A percentile compares a stretch with the other conserved stretches of the same genome.
phyloP scores from a whole-genome alignment of 1,140 invertebrate genomes.

The Drosophila triauraria region DNA sequence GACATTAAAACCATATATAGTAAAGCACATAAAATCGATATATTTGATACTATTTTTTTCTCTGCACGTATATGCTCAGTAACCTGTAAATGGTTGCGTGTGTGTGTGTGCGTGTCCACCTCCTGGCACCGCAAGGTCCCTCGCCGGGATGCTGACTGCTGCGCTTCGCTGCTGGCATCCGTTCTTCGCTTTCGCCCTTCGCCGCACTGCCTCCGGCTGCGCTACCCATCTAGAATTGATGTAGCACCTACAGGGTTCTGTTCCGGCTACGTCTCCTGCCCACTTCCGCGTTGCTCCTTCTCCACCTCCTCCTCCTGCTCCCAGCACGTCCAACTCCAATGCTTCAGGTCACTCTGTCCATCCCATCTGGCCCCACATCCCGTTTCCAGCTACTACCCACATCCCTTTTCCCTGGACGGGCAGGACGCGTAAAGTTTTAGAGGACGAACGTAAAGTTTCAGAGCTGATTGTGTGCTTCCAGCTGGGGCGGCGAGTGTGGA shows the following conservation, averaged over 20 bases:
- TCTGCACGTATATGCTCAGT: slow-evolving; percentile 28
- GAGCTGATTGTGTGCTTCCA: slow-evolving; percentile 69
- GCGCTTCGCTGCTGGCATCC: slow-evolving; percentile 34
- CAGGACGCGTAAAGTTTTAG: slow-evolving; percentile 74
- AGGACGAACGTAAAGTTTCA: slow-evolving; percentile 73
- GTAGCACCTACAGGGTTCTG: slow-evolving; percentile 70
- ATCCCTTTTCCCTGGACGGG: slow-evolving; percentile 15
- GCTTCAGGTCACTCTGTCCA: slow-evolving; percentile 69
- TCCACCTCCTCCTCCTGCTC: slow-evolving; percentile 4
- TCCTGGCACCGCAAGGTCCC: slow-evolving; percentile 49
- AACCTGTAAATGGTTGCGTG: slow-evolving; percentile 11
- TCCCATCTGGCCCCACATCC: slow-evolving; percentile 15
- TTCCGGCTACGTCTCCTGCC: slow-evolving; percentile 15
- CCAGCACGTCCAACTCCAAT: slow-evolving; percentile 62
- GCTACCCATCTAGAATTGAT: slow-evolving; percentile 77
- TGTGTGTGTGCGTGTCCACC: slow-evolving; percentile 35
- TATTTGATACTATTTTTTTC: slow-evolving; percentile 19
- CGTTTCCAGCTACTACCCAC: slow-evolving; percentile 8
- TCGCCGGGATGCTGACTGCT: slow-evolving; percentile 52
- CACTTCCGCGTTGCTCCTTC: slow-evolving; percentile 13
- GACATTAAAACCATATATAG: slow-evolving; percentile 2
- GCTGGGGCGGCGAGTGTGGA: slow-evolving; percentile 23
- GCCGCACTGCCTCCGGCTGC: slow-evolving; percentile 26
- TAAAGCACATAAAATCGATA: slow-evolving; percentile 14
- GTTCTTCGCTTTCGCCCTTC: slow-evolving; percentile 21